These are phyloP conservation scores for Triplophysa dalaica DNA, from an alignment of 2,113 vertebrate species.

Conservation along the genomic window DNA sequence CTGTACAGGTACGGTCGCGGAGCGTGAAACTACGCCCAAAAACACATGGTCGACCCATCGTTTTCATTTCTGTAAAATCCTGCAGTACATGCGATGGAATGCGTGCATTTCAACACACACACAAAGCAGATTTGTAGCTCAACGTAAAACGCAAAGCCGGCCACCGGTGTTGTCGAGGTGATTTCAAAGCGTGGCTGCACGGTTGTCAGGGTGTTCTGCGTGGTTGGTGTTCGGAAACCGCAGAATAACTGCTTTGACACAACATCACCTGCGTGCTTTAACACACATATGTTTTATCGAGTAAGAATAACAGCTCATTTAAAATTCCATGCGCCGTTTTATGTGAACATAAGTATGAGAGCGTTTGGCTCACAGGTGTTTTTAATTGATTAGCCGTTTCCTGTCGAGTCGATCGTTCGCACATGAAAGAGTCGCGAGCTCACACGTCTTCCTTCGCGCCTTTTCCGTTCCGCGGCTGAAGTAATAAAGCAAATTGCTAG, in stretches of 20 bases:
- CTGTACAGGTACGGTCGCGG: neutral
- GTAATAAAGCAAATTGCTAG: neutral
- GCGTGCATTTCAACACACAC: neutral
- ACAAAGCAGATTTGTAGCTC: no score
- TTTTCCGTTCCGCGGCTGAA: neutral
- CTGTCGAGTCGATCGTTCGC: constrained; percentile 32
- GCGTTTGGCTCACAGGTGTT: constrained; percentile 44
- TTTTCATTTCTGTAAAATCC: neutral
- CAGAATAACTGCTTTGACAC: constrained; percentile 8
- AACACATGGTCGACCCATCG: neutral
- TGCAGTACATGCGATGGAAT: neutral
- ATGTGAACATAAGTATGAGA: constrained; percentile 40
- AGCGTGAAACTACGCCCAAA: constrained; percentile 18
- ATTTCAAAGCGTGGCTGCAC: neutral
- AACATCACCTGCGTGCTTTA: constrained; percentile 28
- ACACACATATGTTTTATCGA: constrained; percentile 36
- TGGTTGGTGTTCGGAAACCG: neutral
- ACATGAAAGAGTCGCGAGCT: constrained; percentile 33
- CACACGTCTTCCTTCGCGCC: neutral
- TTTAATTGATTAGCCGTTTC: constrained; percentile 36
- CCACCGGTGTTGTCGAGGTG: neutral
- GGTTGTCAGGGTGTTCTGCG: neutral
- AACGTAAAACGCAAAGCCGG: no score
- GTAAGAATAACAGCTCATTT: constrained; percentile 34
- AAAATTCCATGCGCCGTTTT: constrained; percentile 30